These are phyloP conservation scores for Trypoxylon attenuatum DNA, from an alignment of 2,888 invertebrate genomes.

Conservation along the genomic window DNA sequence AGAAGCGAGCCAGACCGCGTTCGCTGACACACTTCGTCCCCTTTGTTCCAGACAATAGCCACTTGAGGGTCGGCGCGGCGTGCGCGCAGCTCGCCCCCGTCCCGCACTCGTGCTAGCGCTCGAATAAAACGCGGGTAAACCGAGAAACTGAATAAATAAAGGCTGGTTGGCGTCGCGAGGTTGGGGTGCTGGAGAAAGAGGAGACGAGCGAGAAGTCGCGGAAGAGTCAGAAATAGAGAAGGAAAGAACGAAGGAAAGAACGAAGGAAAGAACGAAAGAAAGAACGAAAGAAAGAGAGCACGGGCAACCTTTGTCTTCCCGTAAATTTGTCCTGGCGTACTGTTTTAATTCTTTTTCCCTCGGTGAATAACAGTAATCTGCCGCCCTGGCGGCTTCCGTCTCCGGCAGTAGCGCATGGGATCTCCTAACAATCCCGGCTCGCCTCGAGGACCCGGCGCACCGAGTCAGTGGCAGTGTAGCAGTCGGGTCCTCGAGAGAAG, in stretches of 20 bases:
- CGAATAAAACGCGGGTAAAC: background rate
- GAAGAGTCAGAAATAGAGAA: background rate
- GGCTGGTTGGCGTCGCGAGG: background rate
- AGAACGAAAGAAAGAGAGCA: background rate
- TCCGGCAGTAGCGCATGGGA: slow-evolving; percentile 1
- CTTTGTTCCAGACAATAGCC: background rate
- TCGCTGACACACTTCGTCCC: slow-evolving; percentile 7
- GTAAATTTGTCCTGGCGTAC: background rate
- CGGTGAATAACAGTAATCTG: background rate
- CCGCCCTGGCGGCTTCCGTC: background rate
- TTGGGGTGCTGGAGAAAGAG: background rate
- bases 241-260: background rate
- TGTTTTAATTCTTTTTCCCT: background rate
- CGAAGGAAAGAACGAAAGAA: background rate
- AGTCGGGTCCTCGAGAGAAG: too few species aligned
- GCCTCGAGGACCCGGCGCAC: background rate
- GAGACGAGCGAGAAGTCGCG: background rate
- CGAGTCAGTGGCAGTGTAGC: too few species aligned
- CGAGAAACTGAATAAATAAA: slow-evolving; percentile 1
- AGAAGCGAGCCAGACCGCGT: too few species aligned
- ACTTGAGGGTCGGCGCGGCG: background rate
- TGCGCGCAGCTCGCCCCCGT: too few species aligned
- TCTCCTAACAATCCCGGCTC: slow-evolving; percentile 13
- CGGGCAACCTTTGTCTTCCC: slow-evolving; percentile 2
- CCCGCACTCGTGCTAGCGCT: background rate